phyloP scores from a whole-genome alignment of 2,888 invertebrate genomes.

The Cheilosia vulpina region DNA sequence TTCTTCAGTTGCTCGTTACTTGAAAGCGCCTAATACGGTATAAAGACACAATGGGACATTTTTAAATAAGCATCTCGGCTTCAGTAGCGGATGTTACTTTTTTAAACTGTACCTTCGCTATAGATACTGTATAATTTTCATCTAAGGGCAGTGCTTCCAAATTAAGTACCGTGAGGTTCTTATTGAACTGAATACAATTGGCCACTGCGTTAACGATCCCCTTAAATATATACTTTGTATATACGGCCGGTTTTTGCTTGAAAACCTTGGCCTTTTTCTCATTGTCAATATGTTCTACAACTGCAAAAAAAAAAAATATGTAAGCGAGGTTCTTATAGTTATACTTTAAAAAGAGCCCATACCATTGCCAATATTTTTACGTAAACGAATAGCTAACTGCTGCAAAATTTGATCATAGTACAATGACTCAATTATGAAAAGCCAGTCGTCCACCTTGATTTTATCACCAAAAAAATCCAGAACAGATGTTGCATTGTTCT shows the following conservation, averaged over 20 bases:
- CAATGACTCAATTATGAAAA: constrained; percentile 89
- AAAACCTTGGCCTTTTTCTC: constrained; percentile 87
- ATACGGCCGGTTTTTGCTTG: constrained; percentile 86
- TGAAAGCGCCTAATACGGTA: constrained; percentile 84
- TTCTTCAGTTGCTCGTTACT: constrained; percentile 86
- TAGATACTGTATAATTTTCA: constrained; percentile 87
- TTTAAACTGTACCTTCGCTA: constrained; percentile 84
- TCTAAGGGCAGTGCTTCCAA: constrained; percentile 90
- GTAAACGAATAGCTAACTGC: constrained; percentile 87
- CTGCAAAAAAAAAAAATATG: constrained; percentile 67
- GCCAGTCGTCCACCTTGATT: constrained; percentile 90
- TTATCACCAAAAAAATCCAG: constrained; percentile 90
- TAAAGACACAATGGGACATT: too few relatives aligned
- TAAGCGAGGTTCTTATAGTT: neutral
- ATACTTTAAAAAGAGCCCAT: neutral
- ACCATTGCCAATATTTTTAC: constrained; percentile 82
- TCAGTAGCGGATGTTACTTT: neutral
- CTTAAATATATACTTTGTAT: constrained; percentile 89
- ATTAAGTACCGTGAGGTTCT: constrained; percentile 86
- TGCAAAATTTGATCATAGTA: constrained; percentile 89
- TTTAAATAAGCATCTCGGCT: too few relatives aligned
- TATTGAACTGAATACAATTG: constrained; percentile 87
- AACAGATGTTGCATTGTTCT: constrained; percentile 84
- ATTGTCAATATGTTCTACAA: constrained; percentile 84
- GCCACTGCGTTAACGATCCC: constrained; percentile 87